These are phyloP conservation scores for Drosophila repletoides DNA, from an alignment of 1,140 invertebrate species.

Conservation along the genomic window DNA sequence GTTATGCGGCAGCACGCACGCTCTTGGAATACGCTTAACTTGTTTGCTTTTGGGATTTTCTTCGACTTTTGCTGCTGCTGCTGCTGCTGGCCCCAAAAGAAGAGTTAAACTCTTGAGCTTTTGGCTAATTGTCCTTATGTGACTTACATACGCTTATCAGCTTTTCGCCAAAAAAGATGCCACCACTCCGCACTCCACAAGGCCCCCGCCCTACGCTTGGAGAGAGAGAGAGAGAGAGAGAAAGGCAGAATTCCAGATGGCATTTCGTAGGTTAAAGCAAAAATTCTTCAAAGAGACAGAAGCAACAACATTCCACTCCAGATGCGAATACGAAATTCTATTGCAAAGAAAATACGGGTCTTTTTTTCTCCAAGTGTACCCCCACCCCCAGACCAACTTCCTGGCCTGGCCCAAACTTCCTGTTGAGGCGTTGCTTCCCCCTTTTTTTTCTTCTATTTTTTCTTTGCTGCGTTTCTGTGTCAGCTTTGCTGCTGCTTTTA, in stretches of 20 bases:
- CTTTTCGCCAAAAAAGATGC: conserved; percentile 6
- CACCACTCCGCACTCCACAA: no score
- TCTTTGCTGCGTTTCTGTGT: conserved; percentile 34
- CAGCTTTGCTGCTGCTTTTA: conserved; percentile 48
- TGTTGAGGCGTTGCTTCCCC: conserved; percentile 28
- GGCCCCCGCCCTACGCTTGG: no score
- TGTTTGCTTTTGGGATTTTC: conserved; percentile 52
- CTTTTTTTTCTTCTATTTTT: no score
- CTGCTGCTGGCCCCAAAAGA: neutral
- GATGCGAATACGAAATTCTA: no score
- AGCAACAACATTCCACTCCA: no score
- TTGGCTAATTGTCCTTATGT: conserved; percentile 78
- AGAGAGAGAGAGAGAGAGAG: no score
- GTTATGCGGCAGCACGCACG: conserved; percentile 73
- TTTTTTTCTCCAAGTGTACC: neutral
- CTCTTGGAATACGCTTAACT: conserved; percentile 39
- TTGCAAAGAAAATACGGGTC: no score
- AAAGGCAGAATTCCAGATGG: no score
- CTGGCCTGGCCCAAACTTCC: conserved; percentile 35
- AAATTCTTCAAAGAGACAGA: no score
- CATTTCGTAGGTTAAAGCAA: no score
- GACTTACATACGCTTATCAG: conserved; percentile 70
- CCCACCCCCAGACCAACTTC: neutral
- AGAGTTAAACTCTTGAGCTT: conserved; percentile 46
- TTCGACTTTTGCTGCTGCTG: no score